Evolutionary conservation across 1,140 invertebrate species (phyloP), one percentile per base, ranked within the genome.

Genomic region (Musca domestica): DNA sequence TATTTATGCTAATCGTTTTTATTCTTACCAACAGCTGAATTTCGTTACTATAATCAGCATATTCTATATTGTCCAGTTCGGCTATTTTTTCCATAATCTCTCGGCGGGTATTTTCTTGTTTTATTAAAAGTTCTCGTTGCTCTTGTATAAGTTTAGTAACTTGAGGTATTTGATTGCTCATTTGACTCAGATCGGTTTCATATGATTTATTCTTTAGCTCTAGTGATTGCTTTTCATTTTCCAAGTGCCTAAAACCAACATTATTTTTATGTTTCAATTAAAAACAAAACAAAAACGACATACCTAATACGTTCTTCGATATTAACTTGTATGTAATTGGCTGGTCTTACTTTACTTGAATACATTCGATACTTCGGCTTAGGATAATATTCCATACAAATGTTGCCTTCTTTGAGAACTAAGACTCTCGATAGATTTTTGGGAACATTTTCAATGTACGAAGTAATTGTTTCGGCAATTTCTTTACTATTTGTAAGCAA

Each of bases 351-450:
- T 23, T 70, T 72, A 22, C 83, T 83, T 10, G 88, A 86, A 75
- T 92, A 92, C 70, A 85, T 86, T 72, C 87, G 87, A 79, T 91
- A 92, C 77, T 88, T 85, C 9, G 90, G 91, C 72, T 86, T 86
- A 20, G 76, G 73, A 41, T 63, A 69, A 66, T 75, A 78, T 27
- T 78, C 76, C 0, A 78, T 58, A 0, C 15, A 20, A 19, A 41
- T 34, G 20, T 82, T 82, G 64, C 88, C 85, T 4, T 85, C 85
- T 67, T 83, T 83, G 47, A 86, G 81, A 0, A 90, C 91, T 12
- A 92, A 82, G 12, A 89, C 86, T 74, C 85, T 84, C 25, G 74
- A 75, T 73, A 90, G 88, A 80, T 91, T 87, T 63, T 65, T 74
- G 3, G 91, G 92, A 2, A 93, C 91, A 73, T 85, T 86, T 48